Percentiles rank a stretch among this genome's conserved stretches.
Evolutionary conservation across 2,797 vertebrate species (phyloP).

Genomic region (Xerus rutilus): DNA sequence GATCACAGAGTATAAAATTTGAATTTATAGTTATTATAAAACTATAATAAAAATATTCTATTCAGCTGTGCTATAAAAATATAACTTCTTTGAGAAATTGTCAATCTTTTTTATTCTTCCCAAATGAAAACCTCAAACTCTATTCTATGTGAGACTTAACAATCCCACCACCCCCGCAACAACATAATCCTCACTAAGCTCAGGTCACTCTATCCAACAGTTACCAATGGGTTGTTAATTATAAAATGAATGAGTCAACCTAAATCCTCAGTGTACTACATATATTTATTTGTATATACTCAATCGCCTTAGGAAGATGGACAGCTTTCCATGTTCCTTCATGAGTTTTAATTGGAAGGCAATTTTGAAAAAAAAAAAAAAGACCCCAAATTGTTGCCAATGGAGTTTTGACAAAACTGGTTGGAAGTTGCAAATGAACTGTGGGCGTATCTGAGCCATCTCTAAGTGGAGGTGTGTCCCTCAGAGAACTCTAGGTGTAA

Average conservation of each 20-base stretch:
- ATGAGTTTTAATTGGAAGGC: not conserved
- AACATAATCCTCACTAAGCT: not conserved
- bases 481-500: too few relatives aligned
- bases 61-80: not conserved
- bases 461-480: too few relatives aligned
- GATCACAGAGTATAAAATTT: not conserved
- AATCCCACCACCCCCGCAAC: not conserved
- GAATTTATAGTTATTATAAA: not conserved
- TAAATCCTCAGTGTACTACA: not conserved
- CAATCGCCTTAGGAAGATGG: not conserved
- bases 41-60: not conserved
- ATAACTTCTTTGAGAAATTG: not conserved
- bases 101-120: not conserved
- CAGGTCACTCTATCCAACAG: not conserved
- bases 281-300: not conserved
- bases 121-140: not conserved
- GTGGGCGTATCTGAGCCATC: too few relatives aligned
- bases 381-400: too few relatives aligned
- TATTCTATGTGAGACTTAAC: not conserved
- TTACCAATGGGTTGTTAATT: not conserved
- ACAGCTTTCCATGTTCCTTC: not conserved
- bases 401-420: too few relatives aligned
- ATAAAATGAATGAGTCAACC: not conserved
- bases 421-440: too few relatives aligned
- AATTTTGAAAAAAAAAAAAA: not conserved